Evolutionary conservation across 2,797 vertebrate genomes (phyloP), one percentile per base, ranked within the genome.

Genomic region (Uromys caudimaculatus): DNA sequence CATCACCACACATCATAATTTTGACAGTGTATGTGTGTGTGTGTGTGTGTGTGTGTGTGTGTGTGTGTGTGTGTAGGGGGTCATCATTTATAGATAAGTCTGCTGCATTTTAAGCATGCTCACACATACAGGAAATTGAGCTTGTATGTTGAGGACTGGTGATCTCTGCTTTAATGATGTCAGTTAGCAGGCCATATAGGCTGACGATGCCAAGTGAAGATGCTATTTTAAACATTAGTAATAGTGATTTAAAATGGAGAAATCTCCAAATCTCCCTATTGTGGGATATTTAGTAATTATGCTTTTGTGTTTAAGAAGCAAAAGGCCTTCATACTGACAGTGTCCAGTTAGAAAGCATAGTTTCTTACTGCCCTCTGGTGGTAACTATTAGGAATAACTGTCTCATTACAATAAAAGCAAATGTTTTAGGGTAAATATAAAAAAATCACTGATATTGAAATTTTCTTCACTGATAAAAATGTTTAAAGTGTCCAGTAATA

Each of bases 321-420:
- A 90, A 47, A 86, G 38, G 56, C 38, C 27, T 78, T 17, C 69
- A 1, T 21, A 84, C 35, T 52, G 52, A 16, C 8, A 38, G 1
- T 0, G 1, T 35, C 38, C 19, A n/a, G 16, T 75, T 62, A 23
- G 10, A 81, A 98, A 98, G 38, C 2, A 58, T 84, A 84, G 94
- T 97, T 97, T 93, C 93, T 14, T 97, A 97, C 97, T 79, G 93
- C 98, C 98, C 98, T 98, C 98, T 98, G 6, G 97, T 97, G 98
- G 95, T 93, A 0, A 0, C 35, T 16, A 89, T 0, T 10, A 13
- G 69, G 96, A 97, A 98, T 10, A 89, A 67, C 91, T 78, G 69
- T 4, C 58, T 44, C 50, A 44, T 91, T 12, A 4, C 4, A 19
- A 38, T 16, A 73, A 32, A 27, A 67, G 24, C 21, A 79, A 50